Conservation (phyloP, 2,888 invertebrate genomes). For the Sepiola atlantica region DNA sequence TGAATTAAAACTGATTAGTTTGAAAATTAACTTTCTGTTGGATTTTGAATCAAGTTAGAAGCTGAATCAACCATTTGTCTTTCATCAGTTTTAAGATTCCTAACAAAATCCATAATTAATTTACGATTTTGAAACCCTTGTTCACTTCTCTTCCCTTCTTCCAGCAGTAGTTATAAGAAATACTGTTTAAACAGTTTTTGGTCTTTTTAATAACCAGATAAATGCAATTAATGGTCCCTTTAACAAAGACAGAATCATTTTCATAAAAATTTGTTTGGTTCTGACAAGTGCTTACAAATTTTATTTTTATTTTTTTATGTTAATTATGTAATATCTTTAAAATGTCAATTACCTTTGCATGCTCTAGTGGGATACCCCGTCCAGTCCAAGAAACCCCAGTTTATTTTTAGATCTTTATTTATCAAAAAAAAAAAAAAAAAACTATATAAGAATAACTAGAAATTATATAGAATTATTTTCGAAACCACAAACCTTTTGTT, state of each 20-base stretch:
- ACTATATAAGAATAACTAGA: not conserved
- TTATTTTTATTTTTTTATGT: not conserved
- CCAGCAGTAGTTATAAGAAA: not conserved
- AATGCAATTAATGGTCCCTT: not conserved
- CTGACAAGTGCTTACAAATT: not conserved
- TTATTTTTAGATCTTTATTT: not conserved
- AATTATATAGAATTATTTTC: not conserved
- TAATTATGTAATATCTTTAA: not conserved
- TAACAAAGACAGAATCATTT: not conserved
- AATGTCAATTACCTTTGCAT: conserved; percentile 12
- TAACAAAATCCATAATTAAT: not conserved
- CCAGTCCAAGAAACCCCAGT: not conserved
- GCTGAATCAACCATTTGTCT: not conserved
- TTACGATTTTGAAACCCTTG: no score
- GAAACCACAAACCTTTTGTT: not conserved
- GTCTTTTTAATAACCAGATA: not conserved
- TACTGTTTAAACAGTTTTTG: not conserved
- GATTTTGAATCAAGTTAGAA: not conserved
- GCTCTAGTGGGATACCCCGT: conserved; percentile 24
- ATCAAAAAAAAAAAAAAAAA: not conserved
- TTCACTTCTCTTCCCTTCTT: no score
- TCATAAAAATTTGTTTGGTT: not conserved
- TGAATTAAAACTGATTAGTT: not conserved
- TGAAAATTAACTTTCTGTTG: not conserved
- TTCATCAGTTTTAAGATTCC: not conserved